phyloP scores from a whole-genome alignment of 2,888 invertebrate genomes.

The Drosophila atripex region DNA sequence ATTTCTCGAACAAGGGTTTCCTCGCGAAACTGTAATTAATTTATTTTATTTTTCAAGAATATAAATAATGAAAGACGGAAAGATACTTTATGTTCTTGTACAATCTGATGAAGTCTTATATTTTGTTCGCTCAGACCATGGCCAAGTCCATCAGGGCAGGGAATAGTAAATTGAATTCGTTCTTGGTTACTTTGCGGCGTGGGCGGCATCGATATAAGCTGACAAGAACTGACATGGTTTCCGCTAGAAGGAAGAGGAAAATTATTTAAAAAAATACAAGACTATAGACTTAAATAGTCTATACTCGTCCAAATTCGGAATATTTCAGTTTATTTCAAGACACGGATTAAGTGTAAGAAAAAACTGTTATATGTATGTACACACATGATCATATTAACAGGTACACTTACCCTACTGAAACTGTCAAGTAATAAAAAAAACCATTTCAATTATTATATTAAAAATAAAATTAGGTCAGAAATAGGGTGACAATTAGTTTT shows the following conservation, averaged over 20 bases:
- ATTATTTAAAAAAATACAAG: too few species aligned
- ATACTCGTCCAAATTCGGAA: too few species aligned
- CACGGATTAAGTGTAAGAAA: too few species aligned
- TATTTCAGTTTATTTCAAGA: too few species aligned
- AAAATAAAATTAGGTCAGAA: too few species aligned
- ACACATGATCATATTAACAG: too few species aligned
- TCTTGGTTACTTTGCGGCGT: constrained; percentile 85
- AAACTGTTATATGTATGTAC: too few species aligned
- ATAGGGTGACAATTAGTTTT: too few species aligned
- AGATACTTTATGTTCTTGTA: constrained; percentile 89
- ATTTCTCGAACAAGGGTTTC: constrained; percentile 91
- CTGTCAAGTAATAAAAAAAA: too few species aligned
- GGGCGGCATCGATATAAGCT: constrained; percentile 83
- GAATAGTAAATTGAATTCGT: constrained; percentile 80
- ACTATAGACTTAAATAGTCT: too few species aligned
- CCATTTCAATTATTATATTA: too few species aligned
- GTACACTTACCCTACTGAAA: too few species aligned
- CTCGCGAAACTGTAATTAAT: constrained; percentile 87
- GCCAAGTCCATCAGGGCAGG: constrained; percentile 83
- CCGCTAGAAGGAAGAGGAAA: background rate
- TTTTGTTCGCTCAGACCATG: constrained; percentile 84
- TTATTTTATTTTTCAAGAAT: background rate
- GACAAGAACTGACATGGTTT: constrained; percentile 66
- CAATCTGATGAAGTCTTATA: constrained; percentile 90
- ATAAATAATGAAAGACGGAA: background rate